phyloP scores from a whole-genome alignment of 2,113 vertebrate species.

The Scartelaos histophorus region DNA sequence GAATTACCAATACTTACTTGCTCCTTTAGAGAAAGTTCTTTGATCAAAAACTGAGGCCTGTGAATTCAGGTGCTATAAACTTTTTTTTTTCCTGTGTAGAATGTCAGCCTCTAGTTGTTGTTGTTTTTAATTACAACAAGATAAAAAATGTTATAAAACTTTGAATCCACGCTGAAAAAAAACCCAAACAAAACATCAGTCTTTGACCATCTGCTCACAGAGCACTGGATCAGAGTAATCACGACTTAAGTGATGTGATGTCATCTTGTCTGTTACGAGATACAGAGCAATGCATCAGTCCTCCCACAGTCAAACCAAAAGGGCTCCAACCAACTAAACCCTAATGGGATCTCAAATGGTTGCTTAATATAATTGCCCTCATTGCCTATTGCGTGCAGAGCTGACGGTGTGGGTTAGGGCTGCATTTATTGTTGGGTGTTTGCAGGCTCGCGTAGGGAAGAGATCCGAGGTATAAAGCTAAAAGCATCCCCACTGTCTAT shows the following conservation, averaged over 20 bases:
- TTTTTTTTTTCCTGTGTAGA: neutral
- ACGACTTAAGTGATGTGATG: slow-evolving; percentile 32
- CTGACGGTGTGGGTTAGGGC: slow-evolving; percentile 21
- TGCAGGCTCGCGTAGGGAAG: slow-evolving; percentile 4
- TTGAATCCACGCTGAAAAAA: neutral
- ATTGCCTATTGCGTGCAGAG: slow-evolving; percentile 52
- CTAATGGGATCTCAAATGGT: slow-evolving; percentile 61
- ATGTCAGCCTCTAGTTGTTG: no score
- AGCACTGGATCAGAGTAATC: slow-evolving; percentile 20
- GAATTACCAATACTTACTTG: neutral
- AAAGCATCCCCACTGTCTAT: slow-evolving; percentile 43
- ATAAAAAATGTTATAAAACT: no score
- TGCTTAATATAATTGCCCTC: slow-evolving; percentile 65
- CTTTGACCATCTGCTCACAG: slow-evolving; percentile 13
- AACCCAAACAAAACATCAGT: neutral
- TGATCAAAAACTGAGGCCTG: neutral
- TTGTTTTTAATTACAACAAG: no score
- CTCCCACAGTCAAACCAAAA: slow-evolving; percentile 32
- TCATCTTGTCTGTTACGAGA: slow-evolving; percentile 33
- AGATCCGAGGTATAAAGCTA: slow-evolving; percentile 41
- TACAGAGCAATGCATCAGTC: slow-evolving; percentile 40
- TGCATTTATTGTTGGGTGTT: slow-evolving; percentile 38
- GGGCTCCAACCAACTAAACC: slow-evolving; percentile 31
- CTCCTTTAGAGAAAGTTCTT: neutral
- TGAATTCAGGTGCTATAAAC: neutral